A percentile compares a stretch with the other conserved stretches of the same genome.
Conservation (phyloP, 2,113 vertebrate species). For the Physeter macrocephalus region DNA sequence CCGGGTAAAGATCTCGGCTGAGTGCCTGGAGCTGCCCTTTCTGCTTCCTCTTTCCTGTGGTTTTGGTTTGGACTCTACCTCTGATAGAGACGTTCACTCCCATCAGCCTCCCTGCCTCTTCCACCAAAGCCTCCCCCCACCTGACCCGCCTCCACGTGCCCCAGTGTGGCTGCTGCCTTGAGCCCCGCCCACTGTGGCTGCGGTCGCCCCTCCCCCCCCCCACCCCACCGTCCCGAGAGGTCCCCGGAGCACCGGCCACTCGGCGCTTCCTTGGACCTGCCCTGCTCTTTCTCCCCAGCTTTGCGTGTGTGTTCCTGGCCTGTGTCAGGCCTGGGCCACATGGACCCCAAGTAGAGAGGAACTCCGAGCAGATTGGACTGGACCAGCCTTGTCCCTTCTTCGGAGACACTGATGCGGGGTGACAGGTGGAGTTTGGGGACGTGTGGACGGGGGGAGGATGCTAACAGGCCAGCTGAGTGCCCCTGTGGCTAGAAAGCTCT, state of each 20-base stretch:
- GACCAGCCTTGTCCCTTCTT: background rate
- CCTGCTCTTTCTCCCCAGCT: background rate
- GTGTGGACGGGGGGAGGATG: background rate
- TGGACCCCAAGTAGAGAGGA: background rate
- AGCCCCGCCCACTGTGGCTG: constrained; percentile 32
- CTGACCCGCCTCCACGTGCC: background rate
- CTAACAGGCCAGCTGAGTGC: background rate
- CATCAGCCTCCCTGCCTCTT: background rate
- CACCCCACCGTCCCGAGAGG: constrained; percentile 54
- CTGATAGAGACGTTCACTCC: background rate
- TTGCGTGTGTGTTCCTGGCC: background rate
- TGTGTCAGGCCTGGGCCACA: background rate
- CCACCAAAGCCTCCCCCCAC: rapidly evolving
- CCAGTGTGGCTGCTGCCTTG: background rate
- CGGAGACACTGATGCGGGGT: background rate
- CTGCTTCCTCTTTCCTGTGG: background rate
- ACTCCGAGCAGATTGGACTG: background rate
- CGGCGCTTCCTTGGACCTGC: constrained; percentile 84
- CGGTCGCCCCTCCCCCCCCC: constrained; percentile 21
- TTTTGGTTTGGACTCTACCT: background rate
- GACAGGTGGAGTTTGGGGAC: background rate
- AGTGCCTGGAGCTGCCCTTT: background rate
- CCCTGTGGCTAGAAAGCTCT: background rate
- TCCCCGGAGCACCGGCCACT: constrained; percentile 80
- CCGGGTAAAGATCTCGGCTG: background rate